A percentile compares a stretch with the other conserved stretches of the same genome.
Conservation (phyloP, 1,140 invertebrate species). For the Acromyrmex heyeri region DNA sequence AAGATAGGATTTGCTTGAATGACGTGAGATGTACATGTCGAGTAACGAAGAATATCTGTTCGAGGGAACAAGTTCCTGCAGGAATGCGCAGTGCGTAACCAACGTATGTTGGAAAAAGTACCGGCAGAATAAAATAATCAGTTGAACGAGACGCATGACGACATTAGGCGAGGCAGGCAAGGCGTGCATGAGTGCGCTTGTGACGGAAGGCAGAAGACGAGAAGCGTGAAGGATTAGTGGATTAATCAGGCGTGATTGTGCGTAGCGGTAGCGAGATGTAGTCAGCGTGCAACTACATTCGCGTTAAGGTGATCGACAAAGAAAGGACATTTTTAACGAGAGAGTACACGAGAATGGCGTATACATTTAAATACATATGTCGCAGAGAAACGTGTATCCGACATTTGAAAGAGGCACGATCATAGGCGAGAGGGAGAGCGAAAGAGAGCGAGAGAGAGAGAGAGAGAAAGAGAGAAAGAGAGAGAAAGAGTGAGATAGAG, state of each 20-base stretch:
- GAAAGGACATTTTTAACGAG: constrained; percentile 26
- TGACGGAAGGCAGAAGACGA: constrained; percentile 67
- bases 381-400: constrained; percentile 42
- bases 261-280: background rate
- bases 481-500: constrained; percentile 61
- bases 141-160: constrained; percentile 41
- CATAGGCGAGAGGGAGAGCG: constrained; percentile 54
- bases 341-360: background rate
- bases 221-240: constrained; percentile 74
- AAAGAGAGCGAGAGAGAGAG: constrained; percentile 59
- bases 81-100: constrained; percentile 1
- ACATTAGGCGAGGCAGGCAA: constrained; percentile 37
- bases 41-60: constrained; percentile 26
- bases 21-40: constrained; percentile 3
- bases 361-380: constrained; percentile 23
- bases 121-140: constrained; percentile 42
- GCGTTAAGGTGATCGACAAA: constrained; percentile 16
- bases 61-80: constrained; percentile 10
- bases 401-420: constrained; percentile 55
- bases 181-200: constrained; percentile 37
- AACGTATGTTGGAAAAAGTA: background rate
- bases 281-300: constrained; percentile 28
- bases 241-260: constrained; percentile 73
- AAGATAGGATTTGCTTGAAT: constrained; percentile 19
- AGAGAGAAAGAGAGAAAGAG: constrained; percentile 49